Evolutionary conservation across 1,140 invertebrate genomes (phyloP).

Genomic region (Microplitis demolitor): DNA sequence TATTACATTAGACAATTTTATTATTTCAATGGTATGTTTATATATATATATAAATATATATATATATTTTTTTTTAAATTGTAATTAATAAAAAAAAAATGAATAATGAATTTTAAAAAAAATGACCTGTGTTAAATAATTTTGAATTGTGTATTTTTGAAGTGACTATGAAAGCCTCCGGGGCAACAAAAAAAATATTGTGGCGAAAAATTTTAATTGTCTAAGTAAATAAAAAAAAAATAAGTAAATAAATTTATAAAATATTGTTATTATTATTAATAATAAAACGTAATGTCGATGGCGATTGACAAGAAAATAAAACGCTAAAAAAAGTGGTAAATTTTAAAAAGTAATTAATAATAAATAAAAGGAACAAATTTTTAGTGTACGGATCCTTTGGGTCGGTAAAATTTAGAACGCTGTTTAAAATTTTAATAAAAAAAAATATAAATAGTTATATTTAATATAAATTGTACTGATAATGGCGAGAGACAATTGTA

Average conservation of each 20-base stretch:
- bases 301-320: background rate
- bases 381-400: slow-evolving; percentile 10
- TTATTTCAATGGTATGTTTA: background rate
- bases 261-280: no score
- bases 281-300: background rate
- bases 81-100: background rate
- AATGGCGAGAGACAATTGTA: slow-evolving; percentile 1
- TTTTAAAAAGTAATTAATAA: background rate
- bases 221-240: background rate
- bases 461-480: background rate
- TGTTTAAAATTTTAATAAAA: background rate
- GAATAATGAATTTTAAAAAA: background rate
- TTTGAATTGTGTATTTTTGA: no score
- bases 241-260: background rate
- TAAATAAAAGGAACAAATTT: background rate
- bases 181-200: background rate
- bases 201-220: background rate
- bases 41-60: background rate
- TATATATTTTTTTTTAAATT: no score
- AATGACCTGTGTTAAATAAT: background rate
- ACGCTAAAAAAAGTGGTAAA: background rate
- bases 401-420: slow-evolving; percentile 12
- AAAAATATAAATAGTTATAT: background rate
- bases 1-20: slow-evolving; percentile 10
- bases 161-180: background rate